These are phyloP conservation scores for Perithous albicinctus DNA, from an alignment of 2,888 invertebrate species.

Conservation along the genomic window DNA sequence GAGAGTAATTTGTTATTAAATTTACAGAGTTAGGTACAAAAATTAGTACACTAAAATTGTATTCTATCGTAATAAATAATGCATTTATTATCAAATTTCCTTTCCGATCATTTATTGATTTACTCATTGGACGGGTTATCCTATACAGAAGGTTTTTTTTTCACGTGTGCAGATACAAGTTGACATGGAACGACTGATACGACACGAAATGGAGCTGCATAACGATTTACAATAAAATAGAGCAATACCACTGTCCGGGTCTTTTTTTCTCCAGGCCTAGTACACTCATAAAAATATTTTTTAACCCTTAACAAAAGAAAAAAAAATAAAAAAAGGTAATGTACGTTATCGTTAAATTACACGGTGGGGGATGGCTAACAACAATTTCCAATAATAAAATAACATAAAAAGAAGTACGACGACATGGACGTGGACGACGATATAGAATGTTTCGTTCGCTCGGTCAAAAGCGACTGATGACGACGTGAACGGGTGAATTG, in stretches of 20 bases:
- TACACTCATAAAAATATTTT: background rate
- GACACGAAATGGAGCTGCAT: slow-evolving; percentile 8
- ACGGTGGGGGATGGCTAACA: background rate
- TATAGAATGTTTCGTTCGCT: slow-evolving; percentile 66
- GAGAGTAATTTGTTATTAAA: too few relatives aligned
- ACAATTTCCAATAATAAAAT: background rate
- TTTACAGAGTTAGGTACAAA: too few relatives aligned
- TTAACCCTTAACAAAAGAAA: background rate
- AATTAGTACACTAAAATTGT: too few relatives aligned
- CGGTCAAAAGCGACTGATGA: slow-evolving; percentile 68
- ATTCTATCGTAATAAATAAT: too few relatives aligned
- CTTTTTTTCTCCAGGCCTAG: background rate
- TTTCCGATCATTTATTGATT: too few relatives aligned
- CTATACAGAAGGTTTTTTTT: background rate
- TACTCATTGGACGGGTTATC: too few relatives aligned
- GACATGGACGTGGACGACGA: slow-evolving; percentile 50
- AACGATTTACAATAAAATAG: slow-evolving; percentile 15
- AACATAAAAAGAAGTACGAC: slow-evolving; percentile 24
- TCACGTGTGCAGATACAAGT: background rate
- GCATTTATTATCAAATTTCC: too few relatives aligned
- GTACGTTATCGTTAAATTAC: background rate
- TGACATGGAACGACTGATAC: background rate
- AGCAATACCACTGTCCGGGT: slow-evolving; percentile 2
- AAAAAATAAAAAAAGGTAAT: background rate
- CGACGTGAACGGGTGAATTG: slow-evolving; percentile 51